Percentiles rank a stretch among this genome's conserved stretches.
These are phyloP conservation scores for Sinotaia quadrata DNA, from an alignment of 2,888 invertebrate species.

Conservation along the genomic window DNA sequence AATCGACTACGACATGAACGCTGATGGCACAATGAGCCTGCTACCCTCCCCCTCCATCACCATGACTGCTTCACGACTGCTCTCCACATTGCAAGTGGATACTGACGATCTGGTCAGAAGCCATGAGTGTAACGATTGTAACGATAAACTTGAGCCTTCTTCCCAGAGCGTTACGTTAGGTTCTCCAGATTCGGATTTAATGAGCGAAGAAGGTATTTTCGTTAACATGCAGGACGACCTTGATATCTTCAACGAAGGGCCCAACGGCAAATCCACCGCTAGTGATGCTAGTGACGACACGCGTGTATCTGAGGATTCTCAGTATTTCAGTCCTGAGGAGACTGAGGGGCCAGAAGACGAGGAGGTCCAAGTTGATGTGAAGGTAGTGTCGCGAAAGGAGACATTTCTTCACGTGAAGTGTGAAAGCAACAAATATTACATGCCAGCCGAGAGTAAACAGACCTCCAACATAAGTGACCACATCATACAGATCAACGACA, in stretches of 20 bases:
- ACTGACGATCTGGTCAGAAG: not conserved
- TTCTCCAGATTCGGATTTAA: conserved; percentile 36
- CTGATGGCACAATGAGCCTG: not conserved
- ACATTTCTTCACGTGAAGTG: conserved; percentile 29
- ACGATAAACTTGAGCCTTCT: not conserved
- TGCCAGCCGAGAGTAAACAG: conserved; percentile 3
- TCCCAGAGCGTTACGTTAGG: not conserved
- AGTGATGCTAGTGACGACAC: conserved; percentile 50
- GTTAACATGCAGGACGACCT: conserved; percentile 60
- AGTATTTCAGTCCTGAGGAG: conserved; percentile 38
- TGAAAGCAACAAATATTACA: conserved; percentile 10
- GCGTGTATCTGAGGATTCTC: conserved; percentile 37
- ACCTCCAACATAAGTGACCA: not conserved
- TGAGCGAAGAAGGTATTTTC: conserved; percentile 59
- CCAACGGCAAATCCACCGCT: conserved; percentile 46
- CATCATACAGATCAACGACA: not conserved
- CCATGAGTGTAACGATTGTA: not conserved
- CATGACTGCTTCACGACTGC: conserved; percentile 2
- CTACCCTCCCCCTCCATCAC: not conserved
- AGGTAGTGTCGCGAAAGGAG: conserved; percentile 24
- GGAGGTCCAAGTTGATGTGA: not conserved
- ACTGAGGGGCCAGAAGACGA: conserved; percentile 27
- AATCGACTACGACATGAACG: not conserved
- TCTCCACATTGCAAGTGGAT: not conserved
- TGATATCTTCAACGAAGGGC: conserved; percentile 37